Base-by-base conservation (phyloP, 2,888 invertebrate species). In the Athalia rosae region DNA sequence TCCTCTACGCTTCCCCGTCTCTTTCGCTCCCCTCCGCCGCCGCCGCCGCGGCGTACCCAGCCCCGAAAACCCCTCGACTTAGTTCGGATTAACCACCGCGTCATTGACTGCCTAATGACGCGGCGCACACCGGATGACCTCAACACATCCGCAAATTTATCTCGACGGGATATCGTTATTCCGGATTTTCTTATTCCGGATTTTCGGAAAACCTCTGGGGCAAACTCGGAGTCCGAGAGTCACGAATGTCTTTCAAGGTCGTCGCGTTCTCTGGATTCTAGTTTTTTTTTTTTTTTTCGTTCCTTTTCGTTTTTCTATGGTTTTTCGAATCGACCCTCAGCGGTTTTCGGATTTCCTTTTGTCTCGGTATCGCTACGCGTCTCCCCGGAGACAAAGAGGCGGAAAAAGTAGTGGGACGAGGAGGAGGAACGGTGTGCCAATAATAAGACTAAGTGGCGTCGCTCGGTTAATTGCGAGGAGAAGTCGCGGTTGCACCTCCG, bases 381-480 rank as follows among this genome's bases (percentile, higher is more conserved):
- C 9, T 6, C n/a, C 53, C 41, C 7, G 67, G 45, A 71, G 71
- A 71, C 56, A 71, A 71, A 71, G 56, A 56, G 71, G 56, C 53
- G 9, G 53, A 15, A 71, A 45, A 71, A 56, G 66, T 47, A 66
- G 66, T 47, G 66, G n/a, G 7, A 53, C 41, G 41, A 56, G 56
- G 13, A 53, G 69, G 7, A 58, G 71, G 71, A 59, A 62, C 58
- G 69, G 59, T 64, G 59, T 64, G 76, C 62, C 77, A 80, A 77
- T 83, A 84, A 86, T 82, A 84, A 86, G 82, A 82, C 84, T 81
- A 84, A 84, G 85, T 84, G 82, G 83, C 82, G 81, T 79, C 62
- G 59, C 74, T 74, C 83, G 85, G 85, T 87, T 87, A 87, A 87
- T 87, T 87, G 86, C 84, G 79, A 80, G 80, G 82, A 83, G 28